Evolutionary conservation across 2,888 invertebrate species (phyloP), one percentile per base, ranked within the genome.

Genomic region (Brenthis daphne): DNA sequence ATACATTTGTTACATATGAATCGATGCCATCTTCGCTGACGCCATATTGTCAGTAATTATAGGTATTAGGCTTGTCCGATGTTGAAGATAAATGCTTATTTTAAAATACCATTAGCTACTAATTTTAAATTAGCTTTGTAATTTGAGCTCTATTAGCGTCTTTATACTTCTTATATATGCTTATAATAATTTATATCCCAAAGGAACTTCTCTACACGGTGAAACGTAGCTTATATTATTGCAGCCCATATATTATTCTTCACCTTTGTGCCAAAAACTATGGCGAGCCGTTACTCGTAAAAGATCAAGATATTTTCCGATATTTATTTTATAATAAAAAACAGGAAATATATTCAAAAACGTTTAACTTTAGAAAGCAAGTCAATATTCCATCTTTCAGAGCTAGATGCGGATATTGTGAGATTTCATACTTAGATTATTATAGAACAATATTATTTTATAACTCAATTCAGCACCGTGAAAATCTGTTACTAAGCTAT

Each of bases 391-490:
- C 37, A 43, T 43, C 37, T 43, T 43, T 43, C 37, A 43, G 37
- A 43, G 37, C 37, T 43, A 8, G 37, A 43, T 43, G 37, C 37
- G 37, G 37, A 60, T 16, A 60, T 60, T 60, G 53, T 53, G 33
- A 54, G 37, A 54, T 63, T 20, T 61, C 51, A 53, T 61, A 61
- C 51, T 61, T 61, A 57, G 64, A 68, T 56, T 70, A 29, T 29
- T 8, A 33, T 43, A 67, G 51, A 33, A 70, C 70, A 73, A 69
- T 71, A 68, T 73, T 70, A 66, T 73, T 69, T 75, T 73, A 73
- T 75, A 73, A 71, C 73, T 75, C 74, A 73, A 75, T 75, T 67
- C 64, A 68, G 65, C 63, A 64, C 67, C 64, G 68, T 70, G 70
- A 64, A 73, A 73, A 74, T 71, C 73, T 65, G 68, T 65, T 60